These are phyloP conservation scores for human (Homo sapiens) DNA, from an alignment of 2,113 vertebrate species.

Conservation along the genomic window DNA sequence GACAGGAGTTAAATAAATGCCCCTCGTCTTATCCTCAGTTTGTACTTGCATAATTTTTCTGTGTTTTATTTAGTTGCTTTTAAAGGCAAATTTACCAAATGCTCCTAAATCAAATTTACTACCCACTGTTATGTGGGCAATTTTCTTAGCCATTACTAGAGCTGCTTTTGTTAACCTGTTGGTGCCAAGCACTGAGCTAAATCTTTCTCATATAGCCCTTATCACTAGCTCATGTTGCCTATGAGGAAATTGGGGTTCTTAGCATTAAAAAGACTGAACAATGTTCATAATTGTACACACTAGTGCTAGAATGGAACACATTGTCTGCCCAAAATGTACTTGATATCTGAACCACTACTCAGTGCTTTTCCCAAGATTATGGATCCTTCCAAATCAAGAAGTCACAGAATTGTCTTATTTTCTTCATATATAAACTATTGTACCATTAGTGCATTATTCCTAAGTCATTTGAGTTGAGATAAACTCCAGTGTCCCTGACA, in stretches of 20 bases:
- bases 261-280: too few species aligned
- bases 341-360: neutral
- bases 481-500: too few species aligned
- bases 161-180: neutral
- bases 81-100: neutral
- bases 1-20: neutral
- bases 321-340: neutral
- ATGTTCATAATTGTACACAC: too few species aligned
- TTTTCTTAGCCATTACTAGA: too few species aligned
- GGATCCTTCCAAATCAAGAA: neutral
- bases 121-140: fast-evolving
- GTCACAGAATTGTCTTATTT: neutral
- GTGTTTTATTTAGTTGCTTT: neutral
- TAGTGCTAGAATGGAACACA: too few species aligned
- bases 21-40: neutral
- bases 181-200: neutral
- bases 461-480: neutral
- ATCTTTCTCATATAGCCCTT: fast-evolving
- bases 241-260: too few species aligned
- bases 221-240: fast-evolving
- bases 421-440: too few species aligned
- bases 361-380: too few species aligned
- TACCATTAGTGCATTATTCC: neutral
- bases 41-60: neutral
- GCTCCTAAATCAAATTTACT: too few species aligned